Evolutionary conservation across 2,888 invertebrate species (phyloP), one percentile per base, ranked within the genome.

Genomic region (Blera fallax): DNA sequence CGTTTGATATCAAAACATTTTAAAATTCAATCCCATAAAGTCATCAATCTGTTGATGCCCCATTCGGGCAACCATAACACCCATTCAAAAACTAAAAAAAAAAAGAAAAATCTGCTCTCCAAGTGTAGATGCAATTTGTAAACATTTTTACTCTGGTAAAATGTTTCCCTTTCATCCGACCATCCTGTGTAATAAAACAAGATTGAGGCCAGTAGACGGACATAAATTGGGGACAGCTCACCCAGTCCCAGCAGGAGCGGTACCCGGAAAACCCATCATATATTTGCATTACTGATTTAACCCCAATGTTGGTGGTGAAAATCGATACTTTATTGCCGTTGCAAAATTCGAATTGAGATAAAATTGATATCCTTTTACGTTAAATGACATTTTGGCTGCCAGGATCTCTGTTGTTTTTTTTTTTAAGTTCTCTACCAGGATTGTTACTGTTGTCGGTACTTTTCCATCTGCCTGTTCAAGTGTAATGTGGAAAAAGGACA

Each of bases 251-350:
- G 34, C 10, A 24, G 62, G 45, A 62, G 37, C 48, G 65, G 37
- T 45, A 65, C 40, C 78, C 24, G 78, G 34, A 78, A 76, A 77
- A 64, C 24, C 81, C 81, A 81, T 77, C 85, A 85, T 81, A 85
- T 81, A 85, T 85, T 81, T 85, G 85, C 85, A 85, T 85, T 85
- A 85, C 85, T 85, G 85, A 81, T 85, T 81, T 81, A 81, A 85
- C 81, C 81, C 76, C 65, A 85, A 85, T 81, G 77, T 76, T 81
- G 72, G 76, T 81, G 85, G 85, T 81, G 85, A 85, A 85, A 85
- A 85, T 85, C 85, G 85, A 85, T 85, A 85, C 85, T 85, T 85
- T 85, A 85, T 85, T 85, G 85, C 81, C 76, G 72, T 85, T 81
- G 85, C 85, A 81, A 77, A 85, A 81, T 85, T 77, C 85, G 65